A percentile compares a stretch with the other conserved stretches of the same genome.
phyloP scores from a whole-genome alignment of 2,888 invertebrate genomes.

The Dicranocentrus wangi region DNA sequence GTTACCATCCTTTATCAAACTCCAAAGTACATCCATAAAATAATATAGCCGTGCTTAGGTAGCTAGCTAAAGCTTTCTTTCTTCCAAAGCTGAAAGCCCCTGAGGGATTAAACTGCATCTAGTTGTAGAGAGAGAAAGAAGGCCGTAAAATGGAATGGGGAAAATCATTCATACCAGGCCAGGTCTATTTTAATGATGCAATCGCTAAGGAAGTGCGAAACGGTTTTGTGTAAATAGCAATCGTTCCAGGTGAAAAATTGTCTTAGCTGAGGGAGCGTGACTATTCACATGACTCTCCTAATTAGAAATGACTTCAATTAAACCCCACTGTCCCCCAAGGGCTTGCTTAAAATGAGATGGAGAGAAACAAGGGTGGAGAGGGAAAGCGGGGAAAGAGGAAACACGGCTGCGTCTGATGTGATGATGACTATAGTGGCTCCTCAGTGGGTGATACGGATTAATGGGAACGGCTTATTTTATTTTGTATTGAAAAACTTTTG shows the following conservation, averaged over 20 bases:
- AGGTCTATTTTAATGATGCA: neutral
- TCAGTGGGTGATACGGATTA: neutral
- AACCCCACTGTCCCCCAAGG: neutral
- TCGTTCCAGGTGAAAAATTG: neutral
- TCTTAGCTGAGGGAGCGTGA: neutral
- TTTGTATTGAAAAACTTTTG: neutral
- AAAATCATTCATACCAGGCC: neutral
- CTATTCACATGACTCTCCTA: neutral
- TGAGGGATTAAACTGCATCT: neutral
- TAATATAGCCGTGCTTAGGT: no score
- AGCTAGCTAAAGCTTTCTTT: no score
- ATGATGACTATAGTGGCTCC: neutral
- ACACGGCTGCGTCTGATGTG: neutral
- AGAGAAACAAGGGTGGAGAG: neutral
- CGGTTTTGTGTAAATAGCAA: neutral
- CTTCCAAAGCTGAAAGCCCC: neutral
- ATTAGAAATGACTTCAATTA: neutral
- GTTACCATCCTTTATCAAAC: neutral
- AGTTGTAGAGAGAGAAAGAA: neutral
- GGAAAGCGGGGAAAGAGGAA: neutral
- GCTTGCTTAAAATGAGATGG: neutral
- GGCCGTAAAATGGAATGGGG: neutral
- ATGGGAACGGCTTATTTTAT: neutral
- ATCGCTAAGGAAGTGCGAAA: no score
- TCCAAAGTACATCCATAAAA: no score